Evolutionary conservation across 2,888 invertebrate genomes (phyloP).

Genomic region (Ectemnius lituratus): DNA sequence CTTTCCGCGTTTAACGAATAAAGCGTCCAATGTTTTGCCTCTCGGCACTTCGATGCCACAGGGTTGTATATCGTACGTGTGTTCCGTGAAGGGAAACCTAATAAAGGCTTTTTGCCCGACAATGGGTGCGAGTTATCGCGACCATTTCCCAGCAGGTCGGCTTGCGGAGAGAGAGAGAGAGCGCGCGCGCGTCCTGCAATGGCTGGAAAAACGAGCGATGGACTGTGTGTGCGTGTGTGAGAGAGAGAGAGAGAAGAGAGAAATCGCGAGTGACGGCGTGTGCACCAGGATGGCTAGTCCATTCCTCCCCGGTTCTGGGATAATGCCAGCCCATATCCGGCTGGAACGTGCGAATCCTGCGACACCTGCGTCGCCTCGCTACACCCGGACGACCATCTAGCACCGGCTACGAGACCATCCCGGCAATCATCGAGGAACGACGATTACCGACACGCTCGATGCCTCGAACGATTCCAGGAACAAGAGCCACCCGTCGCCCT

Average conservation of each 20-base stretch:
- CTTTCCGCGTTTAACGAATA: background rate
- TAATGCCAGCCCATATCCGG: slow-evolving; percentile 62
- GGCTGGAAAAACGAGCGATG: slow-evolving; percentile 53
- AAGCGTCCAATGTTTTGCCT: slow-evolving; percentile 7
- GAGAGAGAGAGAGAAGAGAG: slow-evolving; percentile 8
- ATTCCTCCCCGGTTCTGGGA: slow-evolving; percentile 37
- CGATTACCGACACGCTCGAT: slow-evolving; percentile 62
- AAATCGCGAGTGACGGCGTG: too few relatives aligned
- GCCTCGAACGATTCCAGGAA: slow-evolving; percentile 32
- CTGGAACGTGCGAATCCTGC: slow-evolving; percentile 60
- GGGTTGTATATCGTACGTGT: background rate
- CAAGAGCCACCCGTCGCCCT: slow-evolving; percentile 3
- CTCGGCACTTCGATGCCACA: background rate
- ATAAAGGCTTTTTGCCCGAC: slow-evolving; percentile 48
- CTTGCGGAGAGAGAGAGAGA: background rate
- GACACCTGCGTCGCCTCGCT: slow-evolving; percentile 57
- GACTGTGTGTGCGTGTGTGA: too few relatives aligned
- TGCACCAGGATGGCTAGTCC: slow-evolving; percentile 16
- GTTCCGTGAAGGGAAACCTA: slow-evolving; percentile 39
- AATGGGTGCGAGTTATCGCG: slow-evolving; percentile 47
- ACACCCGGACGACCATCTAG: background rate
- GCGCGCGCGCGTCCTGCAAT: slow-evolving; percentile 27
- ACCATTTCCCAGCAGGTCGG: slow-evolving; percentile 48
- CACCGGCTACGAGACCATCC: slow-evolving; percentile 38
- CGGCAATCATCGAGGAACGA: slow-evolving; percentile 65